phyloP scores from a whole-genome alignment of 2,888 invertebrate species.

The Aleiodes alternator region DNA sequence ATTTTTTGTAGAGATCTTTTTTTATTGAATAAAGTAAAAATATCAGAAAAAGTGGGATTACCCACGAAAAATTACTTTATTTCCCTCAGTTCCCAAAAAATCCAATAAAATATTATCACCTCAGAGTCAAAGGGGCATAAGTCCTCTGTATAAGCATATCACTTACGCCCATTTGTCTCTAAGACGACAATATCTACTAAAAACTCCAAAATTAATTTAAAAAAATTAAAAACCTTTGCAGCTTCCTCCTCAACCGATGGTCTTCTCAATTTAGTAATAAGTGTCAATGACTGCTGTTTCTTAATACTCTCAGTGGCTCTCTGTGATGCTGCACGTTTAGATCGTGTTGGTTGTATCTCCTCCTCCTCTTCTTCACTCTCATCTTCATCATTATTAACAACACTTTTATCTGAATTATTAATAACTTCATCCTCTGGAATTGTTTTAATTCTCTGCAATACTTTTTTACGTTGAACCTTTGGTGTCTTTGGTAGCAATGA shows the following conservation, averaged over 20 bases:
- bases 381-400: conserved; percentile 10
- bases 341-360: conserved; percentile 44
- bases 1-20: too few relatives aligned
- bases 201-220: not conserved
- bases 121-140: too few relatives aligned
- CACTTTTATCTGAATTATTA: conserved; percentile 11
- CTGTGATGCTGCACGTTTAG: conserved; percentile 64
- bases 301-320: conserved; percentile 64
- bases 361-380: conserved; percentile 43
- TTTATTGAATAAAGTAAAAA: too few relatives aligned
- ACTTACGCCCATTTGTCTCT: too few relatives aligned
- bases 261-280: conserved; percentile 59
- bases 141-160: too few relatives aligned
- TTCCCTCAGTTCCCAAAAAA: too few relatives aligned
- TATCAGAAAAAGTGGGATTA: too few relatives aligned
- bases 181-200: too few relatives aligned
- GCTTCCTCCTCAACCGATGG: conserved; percentile 47
- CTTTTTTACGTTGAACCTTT: conserved; percentile 60
- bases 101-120: too few relatives aligned
- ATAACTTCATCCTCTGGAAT: conserved; percentile 66
- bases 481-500: conserved; percentile 69
- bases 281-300: conserved; percentile 59
- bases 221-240: conserved; percentile 52
- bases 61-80: too few relatives aligned
- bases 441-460: conserved; percentile 63